Conservation (phyloP, 2,113 vertebrate species). For the Spea multiplicata region DNA sequence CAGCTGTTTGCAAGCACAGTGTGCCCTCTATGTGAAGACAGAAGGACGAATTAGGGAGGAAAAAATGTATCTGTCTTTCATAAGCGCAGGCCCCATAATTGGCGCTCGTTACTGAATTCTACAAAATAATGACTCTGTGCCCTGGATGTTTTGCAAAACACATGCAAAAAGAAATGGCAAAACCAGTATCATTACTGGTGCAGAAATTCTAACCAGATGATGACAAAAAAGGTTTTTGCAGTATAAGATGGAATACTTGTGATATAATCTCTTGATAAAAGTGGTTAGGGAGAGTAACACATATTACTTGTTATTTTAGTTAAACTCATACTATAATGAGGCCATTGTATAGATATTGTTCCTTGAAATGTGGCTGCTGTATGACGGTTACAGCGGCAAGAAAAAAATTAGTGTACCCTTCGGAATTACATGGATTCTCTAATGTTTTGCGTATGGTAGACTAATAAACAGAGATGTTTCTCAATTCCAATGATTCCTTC, state of each 20-base stretch:
- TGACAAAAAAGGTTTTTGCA: constrained; percentile 57
- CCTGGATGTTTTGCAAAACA: constrained; percentile 63
- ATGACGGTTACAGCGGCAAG: constrained; percentile 5
- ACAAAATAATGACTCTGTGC: constrained; percentile 67
- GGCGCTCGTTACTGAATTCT: constrained; percentile 73
- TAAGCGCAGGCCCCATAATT: constrained; percentile 73
- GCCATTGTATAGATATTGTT: not conserved
- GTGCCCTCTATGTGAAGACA: constrained; percentile 66
- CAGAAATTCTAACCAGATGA: constrained; percentile 81
- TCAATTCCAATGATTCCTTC: too few species aligned
- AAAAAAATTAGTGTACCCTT: too few species aligned
- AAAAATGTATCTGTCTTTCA: constrained; percentile 68
- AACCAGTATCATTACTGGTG: constrained; percentile 64
- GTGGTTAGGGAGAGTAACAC: not conserved
- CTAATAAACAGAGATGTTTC: too few species aligned
- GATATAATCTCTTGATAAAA: constrained; percentile 14
- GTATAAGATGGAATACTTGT: constrained; percentile 16
- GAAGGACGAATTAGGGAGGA: constrained; percentile 49
- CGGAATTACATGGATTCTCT: too few species aligned
- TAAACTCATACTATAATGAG: not conserved
- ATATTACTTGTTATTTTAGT: not conserved
- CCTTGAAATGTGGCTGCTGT: not conserved
- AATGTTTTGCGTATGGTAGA: too few species aligned
- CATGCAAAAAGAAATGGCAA: constrained; percentile 76
- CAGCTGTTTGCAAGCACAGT: constrained; percentile 70